Conservation (phyloP, 2,113 vertebrate genomes). For the Ivindomyrus marchei region DNA sequence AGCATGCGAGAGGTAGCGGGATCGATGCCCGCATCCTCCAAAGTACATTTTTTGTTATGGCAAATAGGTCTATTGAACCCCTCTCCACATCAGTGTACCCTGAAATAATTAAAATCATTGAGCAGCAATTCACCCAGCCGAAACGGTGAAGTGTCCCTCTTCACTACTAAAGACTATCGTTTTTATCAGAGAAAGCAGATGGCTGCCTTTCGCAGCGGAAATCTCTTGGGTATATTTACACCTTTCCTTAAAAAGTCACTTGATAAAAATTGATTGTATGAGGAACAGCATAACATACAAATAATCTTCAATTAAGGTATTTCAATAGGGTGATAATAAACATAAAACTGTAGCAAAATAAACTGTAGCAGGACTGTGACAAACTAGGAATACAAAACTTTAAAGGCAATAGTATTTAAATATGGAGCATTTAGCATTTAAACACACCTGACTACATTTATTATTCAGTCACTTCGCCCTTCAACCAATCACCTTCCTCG, state of each 20-base stretch:
- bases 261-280: not conserved
- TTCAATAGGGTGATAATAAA: not conserved
- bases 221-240: not conserved
- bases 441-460: not conserved
- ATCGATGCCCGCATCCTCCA: slow-evolving; percentile 27
- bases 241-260: not conserved
- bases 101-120: not conserved
- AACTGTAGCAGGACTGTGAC: not conserved
- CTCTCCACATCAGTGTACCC: not conserved
- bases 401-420: not conserved
- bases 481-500: not conserved
- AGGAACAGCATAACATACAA: not conserved
- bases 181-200: not conserved
- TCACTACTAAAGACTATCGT: not conserved
- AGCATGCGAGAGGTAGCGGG: slow-evolving; percentile 30
- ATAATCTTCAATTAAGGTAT: not conserved
- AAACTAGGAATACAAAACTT: not conserved
- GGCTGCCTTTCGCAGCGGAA: not conserved
- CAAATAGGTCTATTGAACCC: too few relatives aligned
- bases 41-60: not conserved
- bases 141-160: not conserved
- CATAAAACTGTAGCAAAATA: not conserved
- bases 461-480: not conserved
- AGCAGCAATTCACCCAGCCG: not conserved
- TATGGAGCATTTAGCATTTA: not conserved